Base-by-base conservation (phyloP, 2,888 invertebrate genomes). In the Polylopha cassiicola region DNA sequence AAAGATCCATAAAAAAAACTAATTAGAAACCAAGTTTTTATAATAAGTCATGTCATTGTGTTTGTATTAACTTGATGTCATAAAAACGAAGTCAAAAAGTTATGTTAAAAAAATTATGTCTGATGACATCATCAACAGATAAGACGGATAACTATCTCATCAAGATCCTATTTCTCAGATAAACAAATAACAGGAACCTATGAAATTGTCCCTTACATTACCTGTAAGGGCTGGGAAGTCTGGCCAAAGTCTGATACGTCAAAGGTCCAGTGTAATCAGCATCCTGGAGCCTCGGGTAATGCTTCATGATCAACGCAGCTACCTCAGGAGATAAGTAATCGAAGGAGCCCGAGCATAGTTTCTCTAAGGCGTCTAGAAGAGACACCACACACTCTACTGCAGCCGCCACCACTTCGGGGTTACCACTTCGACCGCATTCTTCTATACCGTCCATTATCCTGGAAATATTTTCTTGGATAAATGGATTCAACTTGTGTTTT, bases 391-490 rank as follows among this genome's bases (percentile, higher is more conserved):
- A 94, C 54, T 94, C 93, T 0, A 94, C 92, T 48, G 94, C 93
- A 0, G 93, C 92, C 30, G 91, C 88, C n/a, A 95, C 82, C 3
- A 93, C 90, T 44, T 90, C 88, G 8, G 93, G 90, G 48, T 93
- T 92, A 31, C 89, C 92, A 47, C 92, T 92, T 50, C 91, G 90
- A n/a, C 95, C 93, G 43, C 95, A 95, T 76, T 97, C 97, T 75
- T 96, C 95, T 67, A 97, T 92, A 0, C 95, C 95, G 64, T 97
- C 97, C 89, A 97, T 94, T 54, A 95, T 92, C 58, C 97, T 85
- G 42, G 0, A 55, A 61, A 36, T 5, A 31, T 2, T 3, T 24
- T 28, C 6, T 3, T n/a, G n/a, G n/a, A n/a, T n/a, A n/a, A n/a
- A n/a, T n/a, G n/a, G n/a, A n/a, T n/a, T n/a, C n/a, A n/a, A n/a